A percentile compares a stretch with the other conserved stretches of the same genome.
These are phyloP conservation scores for Xiphorhynchus elegans DNA, from an alignment of 2,113 vertebrate species.

Conservation along the genomic window DNA sequence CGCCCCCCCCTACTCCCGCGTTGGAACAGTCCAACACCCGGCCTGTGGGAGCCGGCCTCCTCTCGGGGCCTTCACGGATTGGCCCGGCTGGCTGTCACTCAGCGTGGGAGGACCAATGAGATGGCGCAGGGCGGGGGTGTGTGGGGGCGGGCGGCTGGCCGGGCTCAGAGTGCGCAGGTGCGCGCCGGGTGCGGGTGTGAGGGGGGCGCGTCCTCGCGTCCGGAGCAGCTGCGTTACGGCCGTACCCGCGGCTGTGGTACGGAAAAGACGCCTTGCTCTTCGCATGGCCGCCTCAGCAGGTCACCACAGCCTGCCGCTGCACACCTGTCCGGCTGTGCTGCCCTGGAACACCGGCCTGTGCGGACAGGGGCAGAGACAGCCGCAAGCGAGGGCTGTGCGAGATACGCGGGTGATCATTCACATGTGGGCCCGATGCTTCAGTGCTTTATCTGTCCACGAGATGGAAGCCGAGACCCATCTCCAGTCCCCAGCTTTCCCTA, in stretches of 20 bases:
- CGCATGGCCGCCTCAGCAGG: accelerated
- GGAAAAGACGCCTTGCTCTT: accelerated
- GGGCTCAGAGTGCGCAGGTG: not conserved
- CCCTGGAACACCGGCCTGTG: not conserved
- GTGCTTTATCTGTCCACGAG: not conserved
- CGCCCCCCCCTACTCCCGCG: accelerated
- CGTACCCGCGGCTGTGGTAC: accelerated
- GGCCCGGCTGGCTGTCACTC: not conserved
- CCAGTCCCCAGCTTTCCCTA: accelerated
- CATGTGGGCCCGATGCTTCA: accelerated
- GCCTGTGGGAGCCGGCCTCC: not conserved
- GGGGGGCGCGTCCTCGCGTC: accelerated
- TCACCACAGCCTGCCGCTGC: not conserved
- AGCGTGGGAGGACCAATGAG: not conserved
- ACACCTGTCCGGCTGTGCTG: too few species aligned
- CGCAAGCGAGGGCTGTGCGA: not conserved
- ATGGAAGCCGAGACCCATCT: not conserved
- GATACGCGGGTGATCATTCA: accelerated
- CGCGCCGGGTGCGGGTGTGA: not conserved
- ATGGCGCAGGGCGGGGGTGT: accelerated
- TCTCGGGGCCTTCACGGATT: accelerated
- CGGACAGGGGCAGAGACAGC: too few species aligned
- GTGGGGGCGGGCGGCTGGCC: accelerated
- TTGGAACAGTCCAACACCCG: not conserved
- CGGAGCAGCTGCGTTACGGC: accelerated